Evolutionary conservation across 2,113 vertebrate species (phyloP).

Genomic region (Sprattus sprattus): DNA sequence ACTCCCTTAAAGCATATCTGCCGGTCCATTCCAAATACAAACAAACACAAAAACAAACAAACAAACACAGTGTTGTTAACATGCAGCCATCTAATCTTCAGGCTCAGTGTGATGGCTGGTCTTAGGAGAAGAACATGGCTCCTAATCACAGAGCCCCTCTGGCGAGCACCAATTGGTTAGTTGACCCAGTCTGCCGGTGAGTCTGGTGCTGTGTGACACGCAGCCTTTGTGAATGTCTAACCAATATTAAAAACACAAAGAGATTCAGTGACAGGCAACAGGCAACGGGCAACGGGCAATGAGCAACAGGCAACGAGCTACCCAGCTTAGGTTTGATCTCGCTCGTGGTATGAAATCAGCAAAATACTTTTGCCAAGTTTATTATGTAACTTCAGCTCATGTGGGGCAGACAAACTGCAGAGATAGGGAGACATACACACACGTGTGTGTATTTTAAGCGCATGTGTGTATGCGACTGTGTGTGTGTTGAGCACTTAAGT

Average conservation of each 20-base stretch:
- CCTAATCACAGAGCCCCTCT: background rate
- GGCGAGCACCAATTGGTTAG: background rate
- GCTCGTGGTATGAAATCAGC: too few relatives aligned
- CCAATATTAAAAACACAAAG: background rate
- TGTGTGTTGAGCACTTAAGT: background rate
- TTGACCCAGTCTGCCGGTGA: background rate
- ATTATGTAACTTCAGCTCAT: too few relatives aligned
- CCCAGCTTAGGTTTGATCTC: too few relatives aligned
- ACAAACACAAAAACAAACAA: background rate
- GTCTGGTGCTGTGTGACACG: background rate
- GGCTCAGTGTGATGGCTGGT: too few relatives aligned
- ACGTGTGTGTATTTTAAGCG: background rate
- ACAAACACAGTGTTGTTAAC: background rate
- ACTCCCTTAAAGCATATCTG: background rate
- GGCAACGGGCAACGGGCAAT: too few relatives aligned
- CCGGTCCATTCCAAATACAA: background rate
- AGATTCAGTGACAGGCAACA: background rate
- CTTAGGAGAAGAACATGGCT: too few relatives aligned
- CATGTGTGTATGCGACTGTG: background rate
- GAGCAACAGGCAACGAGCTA: too few relatives aligned
- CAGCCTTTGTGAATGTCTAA: background rate
- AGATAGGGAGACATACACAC: background rate
- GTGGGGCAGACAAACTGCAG: too few relatives aligned
- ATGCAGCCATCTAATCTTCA: background rate
- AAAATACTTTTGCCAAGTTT: too few relatives aligned